Base-by-base conservation (phyloP, 35 echinoderm and acorn worm species). In the Lytechinus pictus region DNA sequence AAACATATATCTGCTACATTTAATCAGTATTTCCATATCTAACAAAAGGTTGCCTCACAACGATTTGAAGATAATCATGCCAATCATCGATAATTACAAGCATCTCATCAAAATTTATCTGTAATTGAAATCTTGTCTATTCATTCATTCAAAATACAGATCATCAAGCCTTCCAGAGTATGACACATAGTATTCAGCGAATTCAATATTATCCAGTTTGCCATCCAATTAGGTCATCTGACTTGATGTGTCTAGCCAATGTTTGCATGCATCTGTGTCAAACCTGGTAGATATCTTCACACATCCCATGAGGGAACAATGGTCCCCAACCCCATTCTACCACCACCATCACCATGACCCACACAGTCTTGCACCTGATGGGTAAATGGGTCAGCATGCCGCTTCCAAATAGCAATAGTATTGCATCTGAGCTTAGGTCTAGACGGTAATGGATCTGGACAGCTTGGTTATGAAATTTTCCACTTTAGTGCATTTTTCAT, bases 241-340 rank as follows among this genome's bases (percentile, higher is more conserved):
- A 79, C 66, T 79, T 79, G 66, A 79, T 79, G 12, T 79, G 66
- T 79, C 66, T 79, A 79, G 66, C 66, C 66, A 79, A 79, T 79
- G 66, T 79, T 79, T 79, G 66, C 66, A 79, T 79, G 66, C 66
- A 79, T 79, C 66, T 79, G 66, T 79, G 66, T 19, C 66, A 2
- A 24, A 79, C 66, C 19, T 4, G 66, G 3, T 44, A 44, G 21
- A 79, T 79, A 24, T 79, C 66, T 79, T 79, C 66, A 79, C 66
- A 79, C 66, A 24, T 79, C 66, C 19, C 2, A 79, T 4, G 19
- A 24, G 66, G 66, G 8, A 3, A 14, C 55, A 9, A 8, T 4
- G 61, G 5, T 21, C 61, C 66, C 66, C 66, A 16, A 7, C 66
- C 66, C 66, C 61, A 13, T 16, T 13, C 60, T 16, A 57, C 55